A percentile compares a stretch with the other conserved stretches of the same genome.
Conservation (phyloP, 2,888 invertebrate genomes). For the Stenurella melanura region DNA sequence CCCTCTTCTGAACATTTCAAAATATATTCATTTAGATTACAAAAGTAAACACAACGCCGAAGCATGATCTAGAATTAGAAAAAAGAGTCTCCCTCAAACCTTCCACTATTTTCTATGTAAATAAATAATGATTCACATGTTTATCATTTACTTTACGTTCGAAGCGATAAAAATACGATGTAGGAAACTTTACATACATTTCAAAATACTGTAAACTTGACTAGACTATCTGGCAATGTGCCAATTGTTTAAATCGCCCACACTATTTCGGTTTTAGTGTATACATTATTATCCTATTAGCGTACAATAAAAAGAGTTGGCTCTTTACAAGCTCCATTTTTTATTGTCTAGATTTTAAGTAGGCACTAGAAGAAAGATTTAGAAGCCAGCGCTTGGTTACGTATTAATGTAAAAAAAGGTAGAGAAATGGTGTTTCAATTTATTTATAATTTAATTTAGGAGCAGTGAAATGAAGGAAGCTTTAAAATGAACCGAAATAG, state of each 20-base stretch:
- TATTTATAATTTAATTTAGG: not conserved
- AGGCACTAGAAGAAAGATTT: not conserved
- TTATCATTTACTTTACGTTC: constrained; percentile 9
- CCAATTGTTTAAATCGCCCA: constrained; percentile 25
- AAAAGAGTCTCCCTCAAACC: not conserved
- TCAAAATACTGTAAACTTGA: constrained; percentile 11
- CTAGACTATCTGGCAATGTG: constrained; percentile 20
- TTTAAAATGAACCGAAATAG: too few species aligned
- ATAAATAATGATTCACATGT: constrained; percentile 17
- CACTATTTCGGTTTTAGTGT: constrained; percentile 24
- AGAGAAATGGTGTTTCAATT: not conserved
- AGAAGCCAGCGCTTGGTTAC: not conserved
- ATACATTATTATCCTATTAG: constrained; percentile 24
- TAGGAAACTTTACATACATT: not conserved
- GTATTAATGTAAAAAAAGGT: not conserved
- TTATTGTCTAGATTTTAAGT: constrained; percentile 15
- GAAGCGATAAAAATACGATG: constrained; percentile 15
- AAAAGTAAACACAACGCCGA: not conserved
- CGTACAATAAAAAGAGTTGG: constrained; percentile 20
- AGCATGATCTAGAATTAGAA: not conserved
- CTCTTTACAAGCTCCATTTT: constrained; percentile 2
- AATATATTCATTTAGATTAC: too few species aligned
- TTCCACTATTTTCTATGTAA: not conserved
- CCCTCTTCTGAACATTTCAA: too few species aligned
- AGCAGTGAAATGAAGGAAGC: not conserved